A percentile compares a stretch with the other conserved stretches of the same genome.
phyloP scores from a whole-genome alignment of 2,888 invertebrate genomes.

The Clitarchus hookeri region DNA sequence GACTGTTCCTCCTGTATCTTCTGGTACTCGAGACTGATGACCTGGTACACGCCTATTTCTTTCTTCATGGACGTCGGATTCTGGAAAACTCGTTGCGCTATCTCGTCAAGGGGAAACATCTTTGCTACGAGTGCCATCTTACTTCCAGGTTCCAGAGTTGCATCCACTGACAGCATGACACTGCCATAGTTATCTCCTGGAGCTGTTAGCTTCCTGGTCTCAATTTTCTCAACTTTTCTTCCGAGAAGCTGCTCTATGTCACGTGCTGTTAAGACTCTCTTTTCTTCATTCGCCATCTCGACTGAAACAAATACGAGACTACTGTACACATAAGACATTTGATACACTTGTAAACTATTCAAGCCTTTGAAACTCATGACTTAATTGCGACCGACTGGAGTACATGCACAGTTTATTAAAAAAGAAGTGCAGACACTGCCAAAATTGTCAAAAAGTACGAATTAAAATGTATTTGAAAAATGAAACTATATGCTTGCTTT shows the following conservation, averaged over 20 bases:
- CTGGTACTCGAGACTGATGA: conserved; percentile 57
- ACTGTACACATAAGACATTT: too few species aligned
- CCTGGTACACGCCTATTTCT: conserved; percentile 61
- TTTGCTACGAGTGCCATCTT: conserved; percentile 6
- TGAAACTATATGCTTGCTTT: too few species aligned
- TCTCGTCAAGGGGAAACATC: neutral
- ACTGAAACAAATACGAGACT: too few species aligned
- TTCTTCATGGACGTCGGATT: conserved; percentile 48
- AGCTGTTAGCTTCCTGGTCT: neutral
- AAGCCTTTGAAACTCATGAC: too few species aligned
- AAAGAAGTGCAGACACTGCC: too few species aligned
- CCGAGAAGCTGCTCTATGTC: conserved; percentile 4
- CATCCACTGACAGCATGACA: conserved; percentile 12
- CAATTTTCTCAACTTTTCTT: neutral
- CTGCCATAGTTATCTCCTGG: neutral
- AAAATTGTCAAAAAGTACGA: too few species aligned
- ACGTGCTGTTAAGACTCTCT: too few species aligned
- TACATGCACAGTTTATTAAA: too few species aligned
- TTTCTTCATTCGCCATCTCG: too few species aligned
- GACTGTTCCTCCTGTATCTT: conserved; percentile 58
- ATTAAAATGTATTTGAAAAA: too few species aligned
- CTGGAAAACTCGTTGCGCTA: neutral
- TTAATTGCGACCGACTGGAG: too few species aligned
- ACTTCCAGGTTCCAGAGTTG: neutral
- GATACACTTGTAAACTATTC: too few species aligned